Percentiles rank a stretch among this genome's conserved stretches.
These are phyloP conservation scores for Eulemur albifrons DNA, from an alignment of 2,797 vertebrate species.

Conservation along the genomic window DNA sequence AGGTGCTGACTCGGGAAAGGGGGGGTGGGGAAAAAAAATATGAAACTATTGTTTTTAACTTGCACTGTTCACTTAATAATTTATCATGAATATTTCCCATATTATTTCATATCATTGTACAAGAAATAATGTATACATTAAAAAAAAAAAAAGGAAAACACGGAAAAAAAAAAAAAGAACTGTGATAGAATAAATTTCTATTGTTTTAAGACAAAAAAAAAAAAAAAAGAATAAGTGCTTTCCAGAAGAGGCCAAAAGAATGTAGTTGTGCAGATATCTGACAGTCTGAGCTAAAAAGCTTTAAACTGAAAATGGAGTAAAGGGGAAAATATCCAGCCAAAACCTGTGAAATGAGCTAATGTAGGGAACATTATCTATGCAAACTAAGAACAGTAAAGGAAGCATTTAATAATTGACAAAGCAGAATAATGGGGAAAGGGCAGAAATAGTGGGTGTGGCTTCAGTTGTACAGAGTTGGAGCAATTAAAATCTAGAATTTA, in stretches of 20 bases:
- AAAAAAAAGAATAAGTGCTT: background rate
- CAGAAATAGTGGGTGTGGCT: background rate
- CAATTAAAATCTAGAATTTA: conserved; percentile 24
- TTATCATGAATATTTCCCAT: too few species aligned
- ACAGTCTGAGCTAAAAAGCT: background rate
- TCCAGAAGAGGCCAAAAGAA: background rate
- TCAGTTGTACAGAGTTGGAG: background rate
- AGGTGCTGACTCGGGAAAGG: too few species aligned
- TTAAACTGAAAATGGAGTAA: conserved; percentile 36
- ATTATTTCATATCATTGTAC: too few species aligned
- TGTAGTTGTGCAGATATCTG: background rate
- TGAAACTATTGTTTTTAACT: too few species aligned
- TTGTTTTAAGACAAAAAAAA: too few species aligned
- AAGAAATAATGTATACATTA: too few species aligned
- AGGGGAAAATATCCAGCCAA: background rate
- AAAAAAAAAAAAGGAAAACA: too few species aligned
- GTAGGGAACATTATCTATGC: background rate
- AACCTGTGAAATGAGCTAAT: conserved; percentile 5
- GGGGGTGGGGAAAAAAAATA: too few species aligned
- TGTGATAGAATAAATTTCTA: too few species aligned
- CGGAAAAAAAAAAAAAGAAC: too few species aligned
- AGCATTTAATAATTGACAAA: background rate
- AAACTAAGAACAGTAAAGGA: conserved; percentile 29
- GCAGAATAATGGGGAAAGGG: background rate
- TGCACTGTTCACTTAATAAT: too few species aligned